A percentile compares a stretch with the other conserved stretches of the same genome.
Conservation (phyloP, 2,113 vertebrate species). For the Stomatorhinus ivindoensis region DNA sequence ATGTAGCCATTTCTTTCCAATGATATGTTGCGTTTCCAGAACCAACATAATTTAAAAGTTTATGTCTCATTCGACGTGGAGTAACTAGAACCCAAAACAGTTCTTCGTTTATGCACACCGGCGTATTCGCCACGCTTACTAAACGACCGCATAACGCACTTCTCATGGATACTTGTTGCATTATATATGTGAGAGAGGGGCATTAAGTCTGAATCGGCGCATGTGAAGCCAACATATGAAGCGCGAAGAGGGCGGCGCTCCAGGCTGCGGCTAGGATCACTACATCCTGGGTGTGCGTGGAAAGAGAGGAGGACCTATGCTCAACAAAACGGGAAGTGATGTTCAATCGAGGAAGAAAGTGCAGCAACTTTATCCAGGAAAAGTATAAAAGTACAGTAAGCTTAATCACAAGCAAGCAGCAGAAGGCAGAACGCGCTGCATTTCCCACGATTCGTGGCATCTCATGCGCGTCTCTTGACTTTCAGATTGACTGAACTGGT, state of each 20-base stretch:
- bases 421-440: neutral
- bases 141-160: neutral
- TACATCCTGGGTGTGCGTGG: neutral
- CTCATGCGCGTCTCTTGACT: neutral
- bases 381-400: slow-evolving; percentile 20
- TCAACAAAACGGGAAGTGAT: slow-evolving; percentile 43
- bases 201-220: neutral
- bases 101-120: neutral
- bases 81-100: neutral
- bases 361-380: slow-evolving; percentile 24
- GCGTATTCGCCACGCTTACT: neutral
- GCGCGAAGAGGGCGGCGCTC: neutral
- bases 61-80: neutral
- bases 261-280: neutral
- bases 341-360: slow-evolving; percentile 36
- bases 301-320: slow-evolving; percentile 39
- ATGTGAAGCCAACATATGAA: too few relatives aligned
- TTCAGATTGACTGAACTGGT: neutral
- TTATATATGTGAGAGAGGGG: neutral
- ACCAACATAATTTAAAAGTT: neutral
- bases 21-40: neutral
- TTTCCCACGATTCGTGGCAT: neutral
- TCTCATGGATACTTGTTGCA: neutral
- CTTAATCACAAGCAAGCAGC: neutral
- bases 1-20: neutral